A percentile compares a stretch with the other conserved stretches of the same genome.
Evolutionary conservation across 1,140 invertebrate genomes (phyloP).

Genomic region (Drosophila pseudoananassae): DNA sequence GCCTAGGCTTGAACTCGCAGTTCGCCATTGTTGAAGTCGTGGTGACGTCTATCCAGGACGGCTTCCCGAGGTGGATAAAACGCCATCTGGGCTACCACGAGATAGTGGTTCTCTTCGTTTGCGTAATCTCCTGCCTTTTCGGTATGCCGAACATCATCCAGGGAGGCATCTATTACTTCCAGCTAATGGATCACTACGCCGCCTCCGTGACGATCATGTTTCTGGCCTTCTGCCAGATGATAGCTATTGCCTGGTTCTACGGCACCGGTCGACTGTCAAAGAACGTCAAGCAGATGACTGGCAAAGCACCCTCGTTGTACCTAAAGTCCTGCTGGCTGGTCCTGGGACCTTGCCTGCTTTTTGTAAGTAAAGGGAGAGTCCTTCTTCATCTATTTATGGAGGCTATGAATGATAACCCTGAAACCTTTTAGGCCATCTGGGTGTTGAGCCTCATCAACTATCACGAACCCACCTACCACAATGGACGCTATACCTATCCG

Average conservation of each 20-base stretch:
- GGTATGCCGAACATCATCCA: conserved; percentile 93
- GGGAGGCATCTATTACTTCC: conserved; percentile 96
- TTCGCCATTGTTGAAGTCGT: conserved; percentile 96
- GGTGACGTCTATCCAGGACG: conserved; percentile 95
- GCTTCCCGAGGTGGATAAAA: conserved; percentile 93
- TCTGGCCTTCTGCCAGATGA: conserved; percentile 95
- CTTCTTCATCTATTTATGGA: neutral
- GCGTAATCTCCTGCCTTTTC: conserved; percentile 91
- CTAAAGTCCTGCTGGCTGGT: conserved; percentile 94
- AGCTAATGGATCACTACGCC: conserved; percentile 96
- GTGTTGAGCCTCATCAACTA: conserved; percentile 95
- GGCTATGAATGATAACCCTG: neutral
- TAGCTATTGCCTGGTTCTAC: conserved; percentile 96
- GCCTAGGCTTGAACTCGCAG: conserved; percentile 94
- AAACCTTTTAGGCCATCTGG: conserved; percentile 89
- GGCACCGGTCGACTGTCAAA: conserved; percentile 91
- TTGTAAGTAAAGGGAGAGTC: conserved; percentile 85
- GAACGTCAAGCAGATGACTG: conserved; percentile 95
- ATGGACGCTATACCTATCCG: conserved; percentile 91
- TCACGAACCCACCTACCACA: conserved; percentile 91
- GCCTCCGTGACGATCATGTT: conserved; percentile 96
- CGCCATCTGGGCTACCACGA: conserved; percentile 93
- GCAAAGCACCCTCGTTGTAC: conserved; percentile 90
- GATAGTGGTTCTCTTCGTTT: conserved; percentile 92
- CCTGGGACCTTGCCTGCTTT: conserved; percentile 91